Evolutionary conservation across 2,888 invertebrate species (phyloP).

Genomic region (Oithona nana): DNA sequence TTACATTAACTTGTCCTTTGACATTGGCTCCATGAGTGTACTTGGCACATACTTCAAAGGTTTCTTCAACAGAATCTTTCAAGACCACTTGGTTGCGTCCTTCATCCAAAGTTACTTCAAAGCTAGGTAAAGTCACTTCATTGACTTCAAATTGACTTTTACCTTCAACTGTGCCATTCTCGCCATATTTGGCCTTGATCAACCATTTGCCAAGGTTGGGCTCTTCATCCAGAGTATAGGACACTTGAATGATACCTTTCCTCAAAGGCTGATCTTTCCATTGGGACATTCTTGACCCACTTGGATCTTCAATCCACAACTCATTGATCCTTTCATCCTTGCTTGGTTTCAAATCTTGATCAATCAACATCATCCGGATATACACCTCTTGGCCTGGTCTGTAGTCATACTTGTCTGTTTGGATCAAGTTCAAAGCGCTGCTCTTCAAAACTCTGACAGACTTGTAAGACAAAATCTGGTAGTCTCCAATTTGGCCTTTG

Average conservation of each 20-base stretch:
- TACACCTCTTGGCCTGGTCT: slow-evolving; percentile 39
- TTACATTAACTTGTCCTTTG: background rate
- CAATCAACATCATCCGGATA: slow-evolving; percentile 35
- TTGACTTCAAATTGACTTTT: background rate
- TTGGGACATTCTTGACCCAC: background rate
- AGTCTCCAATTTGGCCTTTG: slow-evolving; percentile 1
- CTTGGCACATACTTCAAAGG: background rate
- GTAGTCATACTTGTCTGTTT: slow-evolving; percentile 40
- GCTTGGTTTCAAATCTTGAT: slow-evolving; percentile 36
- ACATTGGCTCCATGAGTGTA: slow-evolving; percentile 10
- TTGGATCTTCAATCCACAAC: background rate
- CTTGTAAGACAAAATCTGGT: background rate
- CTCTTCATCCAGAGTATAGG: slow-evolving; percentile 3
- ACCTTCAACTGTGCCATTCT: background rate
- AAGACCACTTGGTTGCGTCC: background rate
- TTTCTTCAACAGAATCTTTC: background rate
- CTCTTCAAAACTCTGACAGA: slow-evolving; percentile 18
- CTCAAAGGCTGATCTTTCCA: background rate
- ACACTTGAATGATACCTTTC: background rate
- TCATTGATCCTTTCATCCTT: background rate
- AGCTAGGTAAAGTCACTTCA: slow-evolving; percentile 10
- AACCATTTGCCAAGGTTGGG: background rate
- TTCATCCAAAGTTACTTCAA: slow-evolving; percentile 8
- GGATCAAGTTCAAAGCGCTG: slow-evolving; percentile 33
- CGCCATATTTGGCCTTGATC: background rate